These are phyloP conservation scores for Hanleya hanleyi DNA, from an alignment of 2,888 invertebrate species.

Conservation along the genomic window DNA sequence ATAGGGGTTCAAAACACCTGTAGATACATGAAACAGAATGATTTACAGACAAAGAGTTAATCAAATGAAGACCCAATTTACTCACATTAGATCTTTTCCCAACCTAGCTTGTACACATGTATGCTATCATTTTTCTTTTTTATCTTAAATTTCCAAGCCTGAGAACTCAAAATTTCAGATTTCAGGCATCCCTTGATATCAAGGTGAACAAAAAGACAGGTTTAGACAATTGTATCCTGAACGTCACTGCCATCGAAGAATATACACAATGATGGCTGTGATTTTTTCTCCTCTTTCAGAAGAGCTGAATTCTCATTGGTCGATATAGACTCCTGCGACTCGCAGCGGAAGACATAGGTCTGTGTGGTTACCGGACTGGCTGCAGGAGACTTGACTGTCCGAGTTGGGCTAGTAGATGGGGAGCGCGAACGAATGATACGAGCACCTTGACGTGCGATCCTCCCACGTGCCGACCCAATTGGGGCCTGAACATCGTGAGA, in stretches of 20 bases:
- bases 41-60: too few relatives aligned
- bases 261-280: slow-evolving; percentile 54
- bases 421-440: slow-evolving; percentile 65
- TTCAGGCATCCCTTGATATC: too few relatives aligned
- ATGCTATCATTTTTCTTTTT: too few relatives aligned
- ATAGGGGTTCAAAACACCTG: too few relatives aligned
- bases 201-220: too few relatives aligned
- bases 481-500: slow-evolving; percentile 56
- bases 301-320: slow-evolving; percentile 77
- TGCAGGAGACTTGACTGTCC: slow-evolving; percentile 70
- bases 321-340: slow-evolving; percentile 72
- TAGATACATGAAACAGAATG: too few relatives aligned
- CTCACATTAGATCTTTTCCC: too few relatives aligned
- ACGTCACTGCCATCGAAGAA: slow-evolving; percentile 55
- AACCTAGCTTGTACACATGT: too few relatives aligned
- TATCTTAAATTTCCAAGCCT: too few relatives aligned
- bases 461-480: slow-evolving; percentile 60
- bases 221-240: slow-evolving; percentile 27
- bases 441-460: slow-evolving; percentile 70
- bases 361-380: slow-evolving; percentile 31
- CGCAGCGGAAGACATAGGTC: slow-evolving; percentile 67
- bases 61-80: too few relatives aligned
- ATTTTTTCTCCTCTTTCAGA: slow-evolving; percentile 64
- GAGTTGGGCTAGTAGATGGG: slow-evolving; percentile 66
- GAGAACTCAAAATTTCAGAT: too few relatives aligned